A percentile compares a stretch with the other conserved stretches of the same genome.
Conservation (phyloP, 2,113 vertebrate genomes). For the Numida meleagris region DNA sequence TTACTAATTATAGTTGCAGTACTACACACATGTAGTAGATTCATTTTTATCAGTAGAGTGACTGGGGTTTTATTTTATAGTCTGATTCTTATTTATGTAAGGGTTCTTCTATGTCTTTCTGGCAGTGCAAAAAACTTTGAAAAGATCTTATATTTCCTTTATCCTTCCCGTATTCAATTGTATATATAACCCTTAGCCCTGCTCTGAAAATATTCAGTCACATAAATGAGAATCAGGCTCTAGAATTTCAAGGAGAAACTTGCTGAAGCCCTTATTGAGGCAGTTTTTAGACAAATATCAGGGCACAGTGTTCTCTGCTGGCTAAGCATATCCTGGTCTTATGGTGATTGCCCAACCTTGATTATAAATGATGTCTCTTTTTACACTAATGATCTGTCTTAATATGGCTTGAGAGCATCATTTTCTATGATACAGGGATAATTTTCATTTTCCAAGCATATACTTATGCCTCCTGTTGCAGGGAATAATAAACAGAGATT, state of each 20-base stretch:
- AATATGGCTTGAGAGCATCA: not conserved
- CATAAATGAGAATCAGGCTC: not conserved
- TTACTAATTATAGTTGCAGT: not conserved
- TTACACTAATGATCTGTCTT: not conserved
- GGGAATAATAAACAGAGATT: not conserved
- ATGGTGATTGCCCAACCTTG: accelerated
- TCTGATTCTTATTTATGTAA: not conserved
- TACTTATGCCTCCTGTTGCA: not conserved
- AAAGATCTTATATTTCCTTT: not conserved
- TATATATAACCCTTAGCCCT: not conserved
- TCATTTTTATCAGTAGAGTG: not conserved
- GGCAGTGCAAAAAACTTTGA: not conserved
- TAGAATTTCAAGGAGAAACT: not conserved
- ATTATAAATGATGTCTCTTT: not conserved
- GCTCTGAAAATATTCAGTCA: not conserved
- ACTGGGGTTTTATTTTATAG: not conserved
- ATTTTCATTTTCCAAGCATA: not conserved
- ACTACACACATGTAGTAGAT: accelerated
- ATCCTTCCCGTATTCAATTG: not conserved
- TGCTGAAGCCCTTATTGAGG: not conserved
- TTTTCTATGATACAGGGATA: not conserved
- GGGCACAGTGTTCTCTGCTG: not conserved
- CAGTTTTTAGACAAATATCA: not conserved
- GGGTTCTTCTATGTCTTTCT: not conserved
- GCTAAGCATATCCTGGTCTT: not conserved